Percentiles rank a stretch among this genome's conserved stretches.
Conservation (phyloP, 2,888 invertebrate species). For the Steromphala cineraria region DNA sequence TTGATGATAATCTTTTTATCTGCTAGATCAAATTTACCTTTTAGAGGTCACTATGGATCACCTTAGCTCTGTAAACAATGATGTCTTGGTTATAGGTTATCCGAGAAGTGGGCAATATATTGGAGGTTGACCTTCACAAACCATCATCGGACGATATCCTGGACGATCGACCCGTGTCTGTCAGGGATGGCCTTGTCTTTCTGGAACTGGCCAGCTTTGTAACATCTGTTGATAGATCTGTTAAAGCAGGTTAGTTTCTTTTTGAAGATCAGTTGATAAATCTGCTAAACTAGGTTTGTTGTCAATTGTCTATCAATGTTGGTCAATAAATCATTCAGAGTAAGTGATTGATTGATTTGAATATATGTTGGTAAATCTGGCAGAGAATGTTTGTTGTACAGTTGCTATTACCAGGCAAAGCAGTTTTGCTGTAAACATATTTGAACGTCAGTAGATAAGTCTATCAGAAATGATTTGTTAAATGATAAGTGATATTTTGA, state of each 20-base stretch:
- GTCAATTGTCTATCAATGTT: not conserved
- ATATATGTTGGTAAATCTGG: too few species aligned
- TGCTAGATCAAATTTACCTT: too few species aligned
- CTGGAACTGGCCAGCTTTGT: conserved; percentile 73
- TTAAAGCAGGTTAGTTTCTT: not conserved
- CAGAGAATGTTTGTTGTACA: too few species aligned
- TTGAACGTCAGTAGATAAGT: too few species aligned
- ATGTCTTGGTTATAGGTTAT: conserved; percentile 44
- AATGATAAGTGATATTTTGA: not conserved
- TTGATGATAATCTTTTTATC: too few species aligned
- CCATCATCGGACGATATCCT: conserved; percentile 58
- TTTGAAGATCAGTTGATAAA: not conserved
- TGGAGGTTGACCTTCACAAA: conserved; percentile 64
- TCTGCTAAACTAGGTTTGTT: not conserved
- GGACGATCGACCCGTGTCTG: conserved; percentile 73
- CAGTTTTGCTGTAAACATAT: too few species aligned
- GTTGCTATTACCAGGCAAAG: too few species aligned
- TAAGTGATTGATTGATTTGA: too few species aligned
- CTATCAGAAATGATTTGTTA: too few species aligned
- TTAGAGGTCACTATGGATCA: too few species aligned
- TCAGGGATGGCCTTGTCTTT: conserved; percentile 77
- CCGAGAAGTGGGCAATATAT: conserved; percentile 51
- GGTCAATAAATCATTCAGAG: too few species aligned
- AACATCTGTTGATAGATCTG: not conserved
- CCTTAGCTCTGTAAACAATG: too few species aligned